Base-by-base conservation (phyloP, 2,797 vertebrate genomes). In the Echiichthys vipera region DNA sequence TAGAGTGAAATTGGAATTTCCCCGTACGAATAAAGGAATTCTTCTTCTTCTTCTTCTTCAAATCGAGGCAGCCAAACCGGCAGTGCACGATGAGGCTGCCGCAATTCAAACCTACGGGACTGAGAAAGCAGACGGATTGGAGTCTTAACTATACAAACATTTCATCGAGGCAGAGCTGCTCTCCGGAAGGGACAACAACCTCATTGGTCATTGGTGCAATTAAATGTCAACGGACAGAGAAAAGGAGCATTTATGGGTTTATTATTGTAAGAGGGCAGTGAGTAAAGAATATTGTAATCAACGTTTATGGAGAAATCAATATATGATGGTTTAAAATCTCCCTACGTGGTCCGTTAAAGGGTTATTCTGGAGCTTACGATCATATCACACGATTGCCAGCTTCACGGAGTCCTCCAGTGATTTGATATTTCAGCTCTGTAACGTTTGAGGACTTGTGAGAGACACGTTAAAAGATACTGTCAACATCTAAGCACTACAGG, bases 81-180 rank as follows among this genome's bases (percentile, higher is more conserved):
- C 54, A 47, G 25, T 32, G 62, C 29, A 47, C 37, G 34, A 70
- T 40, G 47, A 77, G 55, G 50, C 78, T 46, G 36, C 64, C 30
- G 81, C 67, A 51, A 20, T 47, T 77, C 57, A 32, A 59, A 75
- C 78, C 79, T 77, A 90, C 49, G 65, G 74, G 61, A 20, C 30
- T 24, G 36, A 65, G 56, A 40, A 76, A 42, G 59, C 47, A 66
- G 77, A 84, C 88, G 82, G 81, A 89, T 75, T 77, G 79, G 67
- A 84, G 69, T 70, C 65, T 74, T 87, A 82, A 85, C 84, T 81
- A 83, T 64, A 78, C 67, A 78, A 86, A 25, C 53, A 74, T 71
- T 80, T 80, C 58, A 70, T 18, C 17, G 24, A 71, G 59, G 61
- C 68, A 67, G 54, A 30, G 72, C 54, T 29, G 65, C 54, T 73